Evolutionary conservation across 2,888 invertebrate species (phyloP).

Genomic region (Chrysodeixis includens): DNA sequence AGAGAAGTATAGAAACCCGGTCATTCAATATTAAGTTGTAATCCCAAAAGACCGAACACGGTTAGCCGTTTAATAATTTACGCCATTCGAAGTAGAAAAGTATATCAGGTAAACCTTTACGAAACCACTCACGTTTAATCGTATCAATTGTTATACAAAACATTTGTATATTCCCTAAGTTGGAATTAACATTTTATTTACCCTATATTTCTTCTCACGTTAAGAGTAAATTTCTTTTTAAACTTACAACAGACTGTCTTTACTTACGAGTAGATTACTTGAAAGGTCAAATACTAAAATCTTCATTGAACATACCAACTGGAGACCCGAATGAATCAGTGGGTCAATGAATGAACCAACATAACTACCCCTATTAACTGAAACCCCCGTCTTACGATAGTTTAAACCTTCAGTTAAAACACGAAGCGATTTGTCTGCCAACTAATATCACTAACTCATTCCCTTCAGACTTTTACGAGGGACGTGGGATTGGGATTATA

Average conservation of each 20-base stretch:
- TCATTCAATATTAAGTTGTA: slow-evolving; percentile 11
- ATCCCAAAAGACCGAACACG: slow-evolving; percentile 20
- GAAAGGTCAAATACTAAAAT: neutral
- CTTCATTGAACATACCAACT: neutral
- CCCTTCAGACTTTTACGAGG: neutral
- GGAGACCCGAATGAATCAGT: neutral
- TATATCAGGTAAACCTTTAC: slow-evolving; percentile 21
- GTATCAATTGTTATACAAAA: slow-evolving; percentile 20
- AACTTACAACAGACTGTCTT: too few relatives aligned
- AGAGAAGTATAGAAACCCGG: neutral
- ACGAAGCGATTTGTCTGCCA: neutral
- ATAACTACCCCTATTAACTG: neutral
- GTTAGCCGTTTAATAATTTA: slow-evolving; percentile 40
- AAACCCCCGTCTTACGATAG: neutral
- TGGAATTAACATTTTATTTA: too few relatives aligned
- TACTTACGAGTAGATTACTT: too few relatives aligned
- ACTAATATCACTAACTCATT: neutral
- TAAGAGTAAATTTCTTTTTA: too few relatives aligned
- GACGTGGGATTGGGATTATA: slow-evolving; percentile 13
- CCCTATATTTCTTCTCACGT: too few relatives aligned
- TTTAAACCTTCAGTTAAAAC: neutral
- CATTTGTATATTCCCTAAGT: too few relatives aligned
- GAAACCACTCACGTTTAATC: slow-evolving; percentile 25
- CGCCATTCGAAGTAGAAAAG: slow-evolving; percentile 21
- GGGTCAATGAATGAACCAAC: neutral